Percentiles rank a stretch among this genome's conserved stretches.
Conservation (phyloP, 2,113 vertebrate species). For the Lonchura striata region DNA sequence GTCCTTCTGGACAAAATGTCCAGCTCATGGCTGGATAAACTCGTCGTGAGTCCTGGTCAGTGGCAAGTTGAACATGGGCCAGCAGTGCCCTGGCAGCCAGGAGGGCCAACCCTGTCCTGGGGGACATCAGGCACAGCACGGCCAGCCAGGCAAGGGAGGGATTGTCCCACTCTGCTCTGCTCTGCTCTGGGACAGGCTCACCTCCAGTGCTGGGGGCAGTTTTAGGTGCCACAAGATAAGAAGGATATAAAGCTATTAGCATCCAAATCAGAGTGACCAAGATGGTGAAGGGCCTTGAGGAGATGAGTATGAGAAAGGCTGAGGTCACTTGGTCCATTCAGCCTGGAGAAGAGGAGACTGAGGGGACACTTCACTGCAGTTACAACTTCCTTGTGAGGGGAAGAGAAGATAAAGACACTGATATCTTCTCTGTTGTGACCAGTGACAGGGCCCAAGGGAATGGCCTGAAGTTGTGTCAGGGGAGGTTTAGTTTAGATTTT, state of each 20-base stretch:
- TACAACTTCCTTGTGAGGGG: rapidly evolving
- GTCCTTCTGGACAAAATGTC: neutral
- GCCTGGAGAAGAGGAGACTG: neutral
- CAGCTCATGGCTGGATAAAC: neutral
- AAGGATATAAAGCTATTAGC: neutral
- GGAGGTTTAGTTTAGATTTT: neutral
- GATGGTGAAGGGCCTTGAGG: neutral
- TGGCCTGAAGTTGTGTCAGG: neutral
- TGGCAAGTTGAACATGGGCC: rapidly evolving
- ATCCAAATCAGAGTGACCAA: neutral
- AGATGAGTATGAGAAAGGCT: neutral
- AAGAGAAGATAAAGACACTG: neutral
- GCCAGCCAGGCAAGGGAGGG: rapidly evolving
- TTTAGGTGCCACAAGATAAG: neutral
- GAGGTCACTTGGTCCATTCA: neutral
- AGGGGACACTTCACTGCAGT: neutral
- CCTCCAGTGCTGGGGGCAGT: rapidly evolving
- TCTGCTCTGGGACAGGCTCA: rapidly evolving
- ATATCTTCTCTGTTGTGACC: neutral
- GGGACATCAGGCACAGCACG: neutral
- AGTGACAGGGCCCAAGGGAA: rapidly evolving
- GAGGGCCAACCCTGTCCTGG: rapidly evolving
- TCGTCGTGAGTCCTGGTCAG: rapidly evolving
- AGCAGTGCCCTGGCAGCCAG: neutral
- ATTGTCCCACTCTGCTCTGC: neutral